These are phyloP conservation scores for Andrena marginata DNA, from an alignment of 2,888 invertebrate genomes.

Conservation along the genomic window DNA sequence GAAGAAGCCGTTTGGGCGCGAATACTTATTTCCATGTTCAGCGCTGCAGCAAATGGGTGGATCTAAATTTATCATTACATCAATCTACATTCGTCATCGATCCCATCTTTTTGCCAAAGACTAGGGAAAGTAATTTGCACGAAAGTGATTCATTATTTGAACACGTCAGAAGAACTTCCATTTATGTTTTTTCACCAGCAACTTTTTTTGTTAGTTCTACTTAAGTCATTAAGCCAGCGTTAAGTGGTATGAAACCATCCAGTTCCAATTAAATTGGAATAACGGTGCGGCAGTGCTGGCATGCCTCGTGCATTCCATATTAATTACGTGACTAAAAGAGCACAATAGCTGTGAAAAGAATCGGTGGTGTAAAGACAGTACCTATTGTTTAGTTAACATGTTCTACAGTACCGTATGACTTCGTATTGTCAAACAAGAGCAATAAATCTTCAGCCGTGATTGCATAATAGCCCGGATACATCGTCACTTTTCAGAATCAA, in stretches of 20 bases:
- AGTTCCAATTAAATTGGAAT: conserved; percentile 43
- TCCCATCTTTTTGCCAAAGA: neutral
- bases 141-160: conserved; percentile 25
- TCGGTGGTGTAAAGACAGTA: neutral
- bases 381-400: neutral
- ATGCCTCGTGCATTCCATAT: conserved; percentile 13
- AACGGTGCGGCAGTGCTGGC: conserved; percentile 37
- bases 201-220: conserved; percentile 50
- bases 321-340: conserved; percentile 41
- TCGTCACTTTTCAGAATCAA: too few species aligned
- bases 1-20: neutral
- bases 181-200: conserved; percentile 6
- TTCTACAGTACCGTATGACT: neutral
- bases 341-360: conserved; percentile 19
- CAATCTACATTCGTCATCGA: neutral
- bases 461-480: too few species aligned
- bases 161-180: conserved; percentile 6
- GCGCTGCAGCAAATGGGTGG: neutral
- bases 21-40: neutral
- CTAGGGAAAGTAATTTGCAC: neutral
- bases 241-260: conserved; percentile 31
- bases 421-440: neutral
- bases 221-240: conserved; percentile 15
- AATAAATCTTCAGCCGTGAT: too few species aligned
- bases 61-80: neutral